Evolutionary conservation across 2,888 invertebrate genomes (phyloP).

Genomic region (Philereme vetulata): DNA sequence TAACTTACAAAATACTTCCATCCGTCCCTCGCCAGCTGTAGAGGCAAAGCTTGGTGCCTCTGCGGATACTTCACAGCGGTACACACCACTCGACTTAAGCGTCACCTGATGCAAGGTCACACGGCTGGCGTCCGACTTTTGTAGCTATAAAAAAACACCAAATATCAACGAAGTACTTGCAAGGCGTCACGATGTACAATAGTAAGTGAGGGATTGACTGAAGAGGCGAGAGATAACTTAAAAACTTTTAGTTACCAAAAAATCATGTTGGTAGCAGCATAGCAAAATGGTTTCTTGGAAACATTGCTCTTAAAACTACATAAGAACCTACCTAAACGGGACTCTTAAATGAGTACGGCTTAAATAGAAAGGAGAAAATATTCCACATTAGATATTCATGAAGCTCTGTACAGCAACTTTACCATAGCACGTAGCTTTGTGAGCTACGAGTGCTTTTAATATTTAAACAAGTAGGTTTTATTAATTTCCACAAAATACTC

Average conservation of each 20-base stretch:
- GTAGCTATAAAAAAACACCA: slow-evolving; percentile 74
- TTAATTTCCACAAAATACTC: background rate
- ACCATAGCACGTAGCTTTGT: slow-evolving; percentile 14
- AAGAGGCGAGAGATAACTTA: too few species aligned
- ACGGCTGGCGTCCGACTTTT: slow-evolving; percentile 87
- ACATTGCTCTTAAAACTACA: slow-evolving; percentile 12
- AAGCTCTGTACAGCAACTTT: slow-evolving; percentile 21
- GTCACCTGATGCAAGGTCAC: slow-evolving; percentile 87
- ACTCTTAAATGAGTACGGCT: slow-evolving; percentile 14
- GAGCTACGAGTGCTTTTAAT: slow-evolving; percentile 7
- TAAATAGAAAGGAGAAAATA: slow-evolving; percentile 20
- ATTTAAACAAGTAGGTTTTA: background rate
- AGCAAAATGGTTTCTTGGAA: slow-evolving; percentile 8
- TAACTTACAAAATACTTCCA: slow-evolving; percentile 92
- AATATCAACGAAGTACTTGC: too few species aligned
- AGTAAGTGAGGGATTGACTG: too few species aligned
- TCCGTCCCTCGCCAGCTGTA: slow-evolving; percentile 88
- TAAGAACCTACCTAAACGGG: slow-evolving; percentile 2
- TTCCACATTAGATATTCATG: slow-evolving; percentile 27
- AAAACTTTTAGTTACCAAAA: too few species aligned
- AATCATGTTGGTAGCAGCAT: too few species aligned
- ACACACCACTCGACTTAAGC: slow-evolving; percentile 88
- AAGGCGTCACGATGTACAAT: too few species aligned
- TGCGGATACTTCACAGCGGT: slow-evolving; percentile 90
- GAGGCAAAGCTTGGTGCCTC: slow-evolving; percentile 91